Percentiles rank a stretch among this genome's conserved stretches.
These are phyloP conservation scores for Capitella teleta DNA, from an alignment of 1,140 invertebrate genomes.

Conservation along the genomic window DNA sequence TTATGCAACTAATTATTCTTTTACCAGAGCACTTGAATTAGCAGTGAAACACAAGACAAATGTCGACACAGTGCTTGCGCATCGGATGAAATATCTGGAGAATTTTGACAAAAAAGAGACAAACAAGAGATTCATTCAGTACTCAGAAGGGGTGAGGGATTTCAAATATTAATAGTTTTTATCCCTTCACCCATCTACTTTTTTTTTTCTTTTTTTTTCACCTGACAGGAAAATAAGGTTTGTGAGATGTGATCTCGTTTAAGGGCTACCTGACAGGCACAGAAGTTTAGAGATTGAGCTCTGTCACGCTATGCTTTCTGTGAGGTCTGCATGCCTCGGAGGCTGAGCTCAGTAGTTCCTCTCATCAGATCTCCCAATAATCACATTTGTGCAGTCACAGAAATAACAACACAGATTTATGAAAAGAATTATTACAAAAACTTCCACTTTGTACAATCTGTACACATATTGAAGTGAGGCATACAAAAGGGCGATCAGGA, in stretches of 20 bases:
- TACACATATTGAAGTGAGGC: neutral
- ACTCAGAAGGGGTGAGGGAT: conserved; percentile 49
- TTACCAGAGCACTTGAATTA: conserved; percentile 64
- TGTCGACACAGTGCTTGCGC: conserved; percentile 64
- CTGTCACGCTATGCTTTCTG: neutral
- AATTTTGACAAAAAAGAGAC: conserved; percentile 64
- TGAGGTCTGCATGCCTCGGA: too few relatives aligned
- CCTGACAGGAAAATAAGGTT: neutral
- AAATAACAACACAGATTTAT: too few relatives aligned
- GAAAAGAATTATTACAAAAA: too few relatives aligned
- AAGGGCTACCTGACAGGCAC: neutral
- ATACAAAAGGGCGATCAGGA: neutral
- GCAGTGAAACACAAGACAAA: conserved; percentile 67
- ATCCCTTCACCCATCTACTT: too few relatives aligned
- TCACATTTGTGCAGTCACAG: too few relatives aligned
- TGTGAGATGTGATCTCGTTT: neutral
- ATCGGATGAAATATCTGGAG: conserved; percentile 62
- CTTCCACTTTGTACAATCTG: too few relatives aligned
- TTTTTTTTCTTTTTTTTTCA: neutral
- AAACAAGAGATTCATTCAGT: conserved; percentile 58
- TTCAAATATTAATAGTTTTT: neutral
- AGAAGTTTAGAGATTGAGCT: neutral
- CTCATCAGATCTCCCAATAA: too few relatives aligned
- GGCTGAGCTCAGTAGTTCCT: too few relatives aligned
- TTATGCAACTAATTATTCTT: neutral